A percentile compares a stretch with the other conserved stretches of the same genome.
Evolutionary conservation across 2,113 vertebrate genomes (phyloP).

Genomic region (Toxostoma redivivum): DNA sequence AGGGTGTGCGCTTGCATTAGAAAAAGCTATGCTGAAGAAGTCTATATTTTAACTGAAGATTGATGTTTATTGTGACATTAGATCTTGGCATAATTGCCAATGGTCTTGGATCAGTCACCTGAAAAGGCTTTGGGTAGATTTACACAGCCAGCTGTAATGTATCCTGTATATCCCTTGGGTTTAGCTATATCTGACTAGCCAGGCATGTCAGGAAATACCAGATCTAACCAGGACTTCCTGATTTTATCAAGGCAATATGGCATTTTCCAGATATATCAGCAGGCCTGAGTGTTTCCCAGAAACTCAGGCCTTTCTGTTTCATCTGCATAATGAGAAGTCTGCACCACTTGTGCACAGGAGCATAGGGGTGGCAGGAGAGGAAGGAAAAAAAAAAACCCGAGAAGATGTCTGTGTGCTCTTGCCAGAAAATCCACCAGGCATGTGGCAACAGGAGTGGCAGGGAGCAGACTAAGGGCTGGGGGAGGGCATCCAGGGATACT

Average conservation of each 20-base stretch:
- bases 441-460: not conserved
- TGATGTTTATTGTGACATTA: not conserved
- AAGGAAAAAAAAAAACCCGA: not conserved
- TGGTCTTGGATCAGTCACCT: not conserved
- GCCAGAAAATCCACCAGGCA: not conserved
- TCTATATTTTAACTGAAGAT: not conserved
- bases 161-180: not conserved
- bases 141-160: not conserved
- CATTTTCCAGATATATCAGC: not conserved
- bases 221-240: not conserved
- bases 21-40: not conserved
- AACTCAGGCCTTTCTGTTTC: not conserved
- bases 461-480: not conserved
- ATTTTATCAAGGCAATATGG: not conserved
- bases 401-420: not conserved
- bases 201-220: not conserved
- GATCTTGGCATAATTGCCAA: not conserved
- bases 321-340: not conserved
- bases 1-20: not conserved
- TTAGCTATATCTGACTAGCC: not conserved
- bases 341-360: not conserved
- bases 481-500: not conserved
- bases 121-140: not conserved
- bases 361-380: accelerated
- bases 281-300: not conserved